Base-by-base conservation (phyloP, 2,797 vertebrate species). In the Lateolabrax maculatus region DNA sequence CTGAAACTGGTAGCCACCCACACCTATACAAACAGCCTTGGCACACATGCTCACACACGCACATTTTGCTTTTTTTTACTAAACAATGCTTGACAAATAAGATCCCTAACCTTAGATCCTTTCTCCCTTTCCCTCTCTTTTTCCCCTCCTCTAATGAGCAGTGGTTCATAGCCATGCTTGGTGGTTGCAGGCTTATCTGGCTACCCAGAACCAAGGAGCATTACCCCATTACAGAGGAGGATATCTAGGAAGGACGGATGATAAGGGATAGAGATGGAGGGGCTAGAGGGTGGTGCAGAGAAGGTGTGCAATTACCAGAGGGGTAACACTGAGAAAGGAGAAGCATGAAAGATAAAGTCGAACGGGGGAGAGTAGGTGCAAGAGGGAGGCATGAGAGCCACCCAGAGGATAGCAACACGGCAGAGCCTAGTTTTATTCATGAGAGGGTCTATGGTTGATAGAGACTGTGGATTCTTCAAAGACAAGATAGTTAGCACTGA, bases 171-270 rank as follows among this genome's bases (percentile, higher is more conserved):
- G 84, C 68, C 83, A 77, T 76, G 84, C 77, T 75, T 53, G 43
- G 77, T 77, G 75, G 92, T 72, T 82, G 81, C 72, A 60, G 81
- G 77, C 81, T 89, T 90, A 92, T 92, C 93, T 81, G 77, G 63
- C 84, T 77, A 77, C 66, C 77, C 80, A 77, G 77, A 79, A 80
- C 74, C 77, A 79, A 70, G 83, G 75, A 87, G 90, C 88, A 87
- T 90, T 91, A 78, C 73, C 84, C 81, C 66, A 66, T 85, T 90
- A 90, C 71, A 75, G 87, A 71, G 70, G 57, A 86, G 80, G 81
- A 85, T 81, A 84, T 86, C 83, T 75, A 71, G 77, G 76, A 80
- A 79, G 88, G 84, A 82, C 5, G 58, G 72, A 72, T 46, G 87
- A 84, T 89, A 80, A 82, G 73, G 77, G 55, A 73, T 60, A 68